Evolutionary conservation across 2,797 vertebrate species (phyloP).

Genomic region (Poecilia wingei): DNA sequence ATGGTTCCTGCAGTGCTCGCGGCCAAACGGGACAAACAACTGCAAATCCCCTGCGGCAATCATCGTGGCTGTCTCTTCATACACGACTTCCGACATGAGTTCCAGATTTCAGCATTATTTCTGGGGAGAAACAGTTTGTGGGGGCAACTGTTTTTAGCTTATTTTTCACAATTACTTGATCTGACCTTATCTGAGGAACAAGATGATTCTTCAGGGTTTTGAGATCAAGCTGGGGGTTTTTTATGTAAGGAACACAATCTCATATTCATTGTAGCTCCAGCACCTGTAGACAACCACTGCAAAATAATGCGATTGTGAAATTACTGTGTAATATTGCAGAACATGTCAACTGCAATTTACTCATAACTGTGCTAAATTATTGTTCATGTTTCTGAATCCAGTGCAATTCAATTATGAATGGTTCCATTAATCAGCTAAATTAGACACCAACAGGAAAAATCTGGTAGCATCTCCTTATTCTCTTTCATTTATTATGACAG

Average conservation of each 20-base stretch:
- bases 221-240: neutral
- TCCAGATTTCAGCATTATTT: constrained; percentile 99
- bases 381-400: neutral
- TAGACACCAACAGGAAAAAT: neutral
- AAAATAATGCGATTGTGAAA: neutral
- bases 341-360: neutral
- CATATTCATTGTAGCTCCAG: neutral
- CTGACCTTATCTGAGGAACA: neutral
- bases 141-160: neutral
- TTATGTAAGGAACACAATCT: neutral
- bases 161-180: neutral
- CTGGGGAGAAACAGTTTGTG: constrained; percentile 55
- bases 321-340: neutral
- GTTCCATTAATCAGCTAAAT: too few relatives aligned
- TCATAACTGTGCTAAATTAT: neutral
- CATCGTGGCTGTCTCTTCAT: constrained; percentile 99
- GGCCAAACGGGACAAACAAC: constrained; percentile 97
- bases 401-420: neutral
- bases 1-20: constrained; percentile 96
- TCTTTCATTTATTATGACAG: neutral
- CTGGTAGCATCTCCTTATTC: neutral
- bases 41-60: constrained; percentile 99
- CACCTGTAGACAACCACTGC: neutral
- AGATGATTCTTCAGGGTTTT: neutral
- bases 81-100: constrained; percentile 98